phyloP scores from a whole-genome alignment of 2,113 vertebrate species.

The Seriola dumerili region DNA sequence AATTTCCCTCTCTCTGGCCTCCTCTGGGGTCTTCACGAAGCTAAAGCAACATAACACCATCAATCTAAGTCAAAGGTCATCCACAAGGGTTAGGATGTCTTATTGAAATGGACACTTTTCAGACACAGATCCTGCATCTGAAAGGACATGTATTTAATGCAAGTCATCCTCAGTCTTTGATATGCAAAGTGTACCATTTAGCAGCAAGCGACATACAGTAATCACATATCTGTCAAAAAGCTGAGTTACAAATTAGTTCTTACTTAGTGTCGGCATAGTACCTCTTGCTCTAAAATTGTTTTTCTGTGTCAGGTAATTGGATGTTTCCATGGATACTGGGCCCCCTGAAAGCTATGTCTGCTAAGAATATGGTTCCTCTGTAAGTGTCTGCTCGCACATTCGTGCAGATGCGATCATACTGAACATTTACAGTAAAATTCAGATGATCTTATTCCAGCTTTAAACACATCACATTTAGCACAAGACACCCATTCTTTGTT shows the following conservation, averaged over 20 bases:
- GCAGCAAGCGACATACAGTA: neutral
- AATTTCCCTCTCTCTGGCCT: conserved; percentile 71
- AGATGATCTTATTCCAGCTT: conserved; percentile 18
- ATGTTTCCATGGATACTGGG: conserved; percentile 80
- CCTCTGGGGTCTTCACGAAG: conserved; percentile 62
- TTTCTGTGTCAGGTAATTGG: conserved; percentile 76
- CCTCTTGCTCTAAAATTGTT: conserved; percentile 48
- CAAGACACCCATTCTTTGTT: neutral
- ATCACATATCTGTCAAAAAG: conserved; percentile 22
- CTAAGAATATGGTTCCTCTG: conserved; percentile 55
- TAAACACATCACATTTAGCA: neutral
- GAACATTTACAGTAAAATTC: conserved; percentile 54
- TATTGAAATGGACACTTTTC: conserved; percentile 42
- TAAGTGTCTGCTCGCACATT: conserved; percentile 40
- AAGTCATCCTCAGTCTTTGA: neutral
- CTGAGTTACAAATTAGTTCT: conserved; percentile 52
- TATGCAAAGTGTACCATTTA: conserved; percentile 25
- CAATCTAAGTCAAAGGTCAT: conserved; percentile 68
- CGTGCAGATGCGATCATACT: conserved; percentile 56
- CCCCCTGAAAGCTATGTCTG: conserved; percentile 61
- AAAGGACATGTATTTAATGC: neutral
- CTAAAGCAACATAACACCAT: conserved; percentile 66
- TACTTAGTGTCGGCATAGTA: conserved; percentile 21
- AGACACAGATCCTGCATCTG: conserved; percentile 29
- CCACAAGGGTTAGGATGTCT: conserved; percentile 17